Evolutionary conservation across 2,888 invertebrate species (phyloP), one percentile per base, ranked within the genome.

Genomic region (Saturnia japonica): DNA sequence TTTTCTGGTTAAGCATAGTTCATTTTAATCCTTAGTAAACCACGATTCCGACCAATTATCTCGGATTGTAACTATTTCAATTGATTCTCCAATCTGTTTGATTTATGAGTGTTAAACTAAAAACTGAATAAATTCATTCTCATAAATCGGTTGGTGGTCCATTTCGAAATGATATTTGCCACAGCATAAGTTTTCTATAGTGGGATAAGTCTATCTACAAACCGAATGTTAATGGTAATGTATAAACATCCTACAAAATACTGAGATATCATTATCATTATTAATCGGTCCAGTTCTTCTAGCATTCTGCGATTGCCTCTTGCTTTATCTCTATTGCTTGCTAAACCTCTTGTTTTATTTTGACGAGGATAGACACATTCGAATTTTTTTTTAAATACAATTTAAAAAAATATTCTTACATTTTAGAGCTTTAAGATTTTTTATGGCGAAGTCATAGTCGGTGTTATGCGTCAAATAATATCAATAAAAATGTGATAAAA

Each of bases 191-290:
- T 3, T 19, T 40, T 2, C 8, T 40, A 16, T 2, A 64, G 40
- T 40, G n/a, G 16, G 64, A n/a, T 8, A 40, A 40, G n/a, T 40
- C 11, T n/a, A 40, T 64, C 14, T 40, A 28, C 25, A 76, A 75
- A 77, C 7, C 6, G 7, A 28, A 60, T 47, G 45, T 8, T 47
- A 68, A 68, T 25, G 28, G 1, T 51, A 51, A 34, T 34, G 3
- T 34, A 34, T 34, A 34, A 4, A 34, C 34, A 34, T 34, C 34
- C 34, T 6, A 34, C 34, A 34, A 34, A 34, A 34, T 34, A 34
- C 34, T 4, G 34, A 34, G 34, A 34, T 34, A 34, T 34, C 34
- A 6, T 6, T 6, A 34, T 34, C 34, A 34, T 34, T 34, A 34
- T 34, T 34, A 34, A n/a, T n/a, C n/a, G n/a, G n/a, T n/a, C n/a